Evolutionary conservation across 64 coral and sea anemone species (phyloP).

Genomic region (Pocillopora damicornis): DNA sequence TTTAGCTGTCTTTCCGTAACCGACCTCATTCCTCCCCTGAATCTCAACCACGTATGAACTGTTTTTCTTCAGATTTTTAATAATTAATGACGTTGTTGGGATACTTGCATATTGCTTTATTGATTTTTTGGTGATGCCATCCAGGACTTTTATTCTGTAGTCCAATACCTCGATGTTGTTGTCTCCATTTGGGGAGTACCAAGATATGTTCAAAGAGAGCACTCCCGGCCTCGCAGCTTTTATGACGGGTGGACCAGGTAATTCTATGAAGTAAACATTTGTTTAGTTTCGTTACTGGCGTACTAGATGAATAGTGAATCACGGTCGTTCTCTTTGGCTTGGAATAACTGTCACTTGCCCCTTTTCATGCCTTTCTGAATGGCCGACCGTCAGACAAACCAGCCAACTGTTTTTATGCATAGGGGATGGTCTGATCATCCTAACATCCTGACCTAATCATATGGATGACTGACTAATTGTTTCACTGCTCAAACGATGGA

Average conservation of each 20-base stretch:
- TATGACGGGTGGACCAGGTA: neutral
- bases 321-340: too few relatives aligned
- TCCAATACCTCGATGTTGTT: slow-evolving; percentile 15
- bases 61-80: slow-evolving; percentile 1
- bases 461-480: neutral
- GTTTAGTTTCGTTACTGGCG: neutral
- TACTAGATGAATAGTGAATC: too few relatives aligned
- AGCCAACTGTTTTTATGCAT: neutral
- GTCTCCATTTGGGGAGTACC: slow-evolving; percentile 1
- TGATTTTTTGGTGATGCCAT: neutral
- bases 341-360: neutral
- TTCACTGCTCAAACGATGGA: neutral
- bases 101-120: neutral
- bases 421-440: neutral
- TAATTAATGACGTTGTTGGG: neutral
- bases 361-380: neutral
- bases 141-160: slow-evolving; percentile 14
- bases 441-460: neutral
- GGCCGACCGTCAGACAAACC: neutral
- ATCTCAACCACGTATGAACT: neutral
- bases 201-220: neutral
- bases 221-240: neutral
- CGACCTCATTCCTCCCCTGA: slow-evolving; percentile 8
- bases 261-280: neutral
- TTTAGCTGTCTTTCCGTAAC: slow-evolving; percentile 1